Conservation (phyloP, 2,797 vertebrate species). For the Somateria mollissima region DNA sequence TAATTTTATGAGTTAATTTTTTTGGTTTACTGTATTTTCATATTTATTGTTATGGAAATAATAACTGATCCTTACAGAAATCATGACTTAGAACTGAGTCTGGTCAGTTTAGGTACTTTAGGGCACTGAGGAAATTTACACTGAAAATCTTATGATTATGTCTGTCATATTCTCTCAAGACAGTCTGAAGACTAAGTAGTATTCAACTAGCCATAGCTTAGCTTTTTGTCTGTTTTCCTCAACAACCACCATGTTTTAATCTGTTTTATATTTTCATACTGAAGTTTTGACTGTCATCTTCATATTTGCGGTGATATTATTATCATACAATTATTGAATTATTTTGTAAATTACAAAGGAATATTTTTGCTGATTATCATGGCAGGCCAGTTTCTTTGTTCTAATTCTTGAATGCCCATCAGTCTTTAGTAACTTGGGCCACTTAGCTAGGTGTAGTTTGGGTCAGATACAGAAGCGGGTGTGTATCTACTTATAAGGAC, state of each 20-base stretch:
- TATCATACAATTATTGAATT: background rate
- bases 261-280: background rate
- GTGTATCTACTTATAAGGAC: background rate
- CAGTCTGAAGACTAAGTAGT: background rate
- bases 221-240: background rate
- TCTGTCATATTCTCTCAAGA: background rate
- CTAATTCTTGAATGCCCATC: background rate
- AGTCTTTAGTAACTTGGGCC: background rate
- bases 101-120: background rate
- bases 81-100: background rate
- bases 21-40: background rate
- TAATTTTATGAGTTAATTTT: background rate
- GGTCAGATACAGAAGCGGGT: background rate
- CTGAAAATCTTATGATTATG: background rate
- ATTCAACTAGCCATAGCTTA: background rate
- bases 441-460: background rate
- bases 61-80: background rate
- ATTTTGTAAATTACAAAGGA: background rate
- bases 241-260: background rate
- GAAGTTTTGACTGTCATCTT: background rate
- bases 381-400: background rate
- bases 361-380: background rate
- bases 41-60: background rate
- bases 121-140: background rate
- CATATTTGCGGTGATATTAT: background rate